A percentile compares a stretch with the other conserved stretches of the same genome.
Conservation (phyloP, 2,888 invertebrate species). For the Dyspetes luteomarginatus region DNA sequence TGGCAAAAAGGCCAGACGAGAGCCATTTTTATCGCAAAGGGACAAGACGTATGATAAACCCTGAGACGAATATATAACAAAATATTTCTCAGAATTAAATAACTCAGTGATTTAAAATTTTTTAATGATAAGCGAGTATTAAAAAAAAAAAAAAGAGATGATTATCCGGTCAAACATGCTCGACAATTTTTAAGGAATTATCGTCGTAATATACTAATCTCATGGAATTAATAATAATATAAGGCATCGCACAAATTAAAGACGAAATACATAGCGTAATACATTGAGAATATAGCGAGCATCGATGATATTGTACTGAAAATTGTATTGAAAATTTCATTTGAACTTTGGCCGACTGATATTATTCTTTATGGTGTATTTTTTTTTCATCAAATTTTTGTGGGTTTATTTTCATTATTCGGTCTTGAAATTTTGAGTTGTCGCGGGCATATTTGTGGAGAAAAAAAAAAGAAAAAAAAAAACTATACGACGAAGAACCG, state of each 20-base stretch:
- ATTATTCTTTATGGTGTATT: slow-evolving; percentile 2
- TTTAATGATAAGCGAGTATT: slow-evolving; percentile 7
- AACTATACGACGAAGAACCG: slow-evolving; percentile 12
- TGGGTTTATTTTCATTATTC: neutral
- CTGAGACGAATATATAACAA: neutral
- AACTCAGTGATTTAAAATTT: slow-evolving; percentile 12
- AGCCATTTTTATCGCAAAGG: slow-evolving; percentile 1
- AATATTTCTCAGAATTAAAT: neutral
- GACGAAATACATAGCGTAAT: slow-evolving; percentile 52
- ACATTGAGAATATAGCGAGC: slow-evolving; percentile 61
- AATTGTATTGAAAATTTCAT: slow-evolving; percentile 19
- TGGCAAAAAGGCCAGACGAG: neutral
- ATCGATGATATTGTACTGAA: slow-evolving; percentile 52
- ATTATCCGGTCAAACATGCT: slow-evolving; percentile 53
- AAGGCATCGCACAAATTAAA: slow-evolving; percentile 53
- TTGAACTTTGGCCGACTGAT: neutral
- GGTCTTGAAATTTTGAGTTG: neutral
- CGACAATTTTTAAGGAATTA: slow-evolving; percentile 25
- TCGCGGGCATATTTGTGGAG: neutral
- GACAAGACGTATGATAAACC: neutral
- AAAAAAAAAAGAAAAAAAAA: slow-evolving; percentile 10
- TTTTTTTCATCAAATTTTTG: neutral
- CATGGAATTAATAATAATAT: slow-evolving; percentile 67
- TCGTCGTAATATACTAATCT: slow-evolving; percentile 55
- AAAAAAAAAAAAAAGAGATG: slow-evolving; percentile 15